Percentiles rank a stretch among this genome's conserved stretches.
Evolutionary conservation across 2,113 vertebrate species (phyloP).

Genomic region (Corvus cornix): DNA sequence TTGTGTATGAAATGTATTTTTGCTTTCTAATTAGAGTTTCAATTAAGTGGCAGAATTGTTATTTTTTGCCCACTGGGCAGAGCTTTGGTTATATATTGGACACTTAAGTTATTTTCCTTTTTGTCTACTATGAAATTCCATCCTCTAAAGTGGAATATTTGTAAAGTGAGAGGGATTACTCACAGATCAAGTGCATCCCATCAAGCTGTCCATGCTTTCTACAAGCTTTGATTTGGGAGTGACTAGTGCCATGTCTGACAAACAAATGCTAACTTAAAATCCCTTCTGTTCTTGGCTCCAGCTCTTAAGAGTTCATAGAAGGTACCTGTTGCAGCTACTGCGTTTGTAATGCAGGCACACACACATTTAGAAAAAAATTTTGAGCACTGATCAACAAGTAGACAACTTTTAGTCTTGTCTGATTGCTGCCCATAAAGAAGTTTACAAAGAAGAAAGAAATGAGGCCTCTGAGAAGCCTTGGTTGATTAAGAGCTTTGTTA

Average conservation of each 20-base stretch:
- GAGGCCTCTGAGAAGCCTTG: neutral
- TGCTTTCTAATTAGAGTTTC: neutral
- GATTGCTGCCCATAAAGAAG: neutral
- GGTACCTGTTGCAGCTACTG: neutral
- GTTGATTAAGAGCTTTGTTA: neutral
- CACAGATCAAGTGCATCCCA: neutral
- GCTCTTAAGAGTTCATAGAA: neutral
- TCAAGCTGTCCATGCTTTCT: neutral
- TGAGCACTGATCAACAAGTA: neutral
- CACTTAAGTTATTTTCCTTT: neutral
- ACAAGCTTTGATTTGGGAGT: neutral
- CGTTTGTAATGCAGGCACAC: neutral
- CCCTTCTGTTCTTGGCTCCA: neutral
- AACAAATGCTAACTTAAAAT: neutral
- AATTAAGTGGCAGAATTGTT: neutral
- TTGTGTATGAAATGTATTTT: neutral
- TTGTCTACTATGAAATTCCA: neutral
- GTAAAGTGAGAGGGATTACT: neutral
- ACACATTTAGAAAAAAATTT: neutral
- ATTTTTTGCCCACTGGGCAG: neutral
- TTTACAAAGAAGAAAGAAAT: neutral
- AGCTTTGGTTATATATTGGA: neutral
- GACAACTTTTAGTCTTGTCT: neutral
- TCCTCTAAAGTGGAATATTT: neutral
- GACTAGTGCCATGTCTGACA: neutral